A percentile compares a stretch with the other conserved stretches of the same genome.
phyloP scores from a whole-genome alignment of 2,888 invertebrate species.

The Sycophila texana region DNA sequence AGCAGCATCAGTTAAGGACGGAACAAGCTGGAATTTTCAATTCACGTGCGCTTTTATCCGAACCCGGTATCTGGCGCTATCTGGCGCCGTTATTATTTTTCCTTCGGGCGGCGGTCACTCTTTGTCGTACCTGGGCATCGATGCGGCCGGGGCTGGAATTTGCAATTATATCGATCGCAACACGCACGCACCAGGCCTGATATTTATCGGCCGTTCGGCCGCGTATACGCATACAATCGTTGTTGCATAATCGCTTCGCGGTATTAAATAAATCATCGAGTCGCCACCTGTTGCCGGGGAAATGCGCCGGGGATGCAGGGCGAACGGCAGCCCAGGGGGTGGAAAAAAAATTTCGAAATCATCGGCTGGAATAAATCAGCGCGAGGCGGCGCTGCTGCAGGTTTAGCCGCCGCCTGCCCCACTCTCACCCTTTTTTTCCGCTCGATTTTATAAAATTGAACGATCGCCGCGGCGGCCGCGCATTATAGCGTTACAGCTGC shows the following conservation, averaged over 20 bases:
- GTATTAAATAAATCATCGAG: constrained; percentile 55
- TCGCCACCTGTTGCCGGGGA: constrained; percentile 49
- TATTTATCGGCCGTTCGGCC: constrained; percentile 41
- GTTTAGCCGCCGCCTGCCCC: too few relatives aligned
- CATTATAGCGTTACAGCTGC: too few relatives aligned
- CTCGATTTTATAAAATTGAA: too few relatives aligned
- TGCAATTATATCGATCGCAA: constrained; percentile 37
- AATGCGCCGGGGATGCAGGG: too few relatives aligned
- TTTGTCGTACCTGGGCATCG: constrained; percentile 25
- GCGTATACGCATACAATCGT: constrained; percentile 30
- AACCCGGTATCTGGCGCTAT: not conserved
- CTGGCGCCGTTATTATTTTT: constrained; percentile 13
- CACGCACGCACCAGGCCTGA: not conserved
- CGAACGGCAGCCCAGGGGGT: not conserved
- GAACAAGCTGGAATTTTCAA: too few relatives aligned
- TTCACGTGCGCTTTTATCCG: not conserved
- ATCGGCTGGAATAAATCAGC: constrained; percentile 1
- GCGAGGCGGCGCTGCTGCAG: too few relatives aligned
- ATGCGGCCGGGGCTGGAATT: constrained; percentile 22
- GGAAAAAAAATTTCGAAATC: constrained; percentile 26
- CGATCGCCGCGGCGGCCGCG: too few relatives aligned
- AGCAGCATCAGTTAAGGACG: too few relatives aligned
- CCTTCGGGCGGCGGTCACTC: not conserved
- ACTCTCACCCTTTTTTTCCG: too few relatives aligned
- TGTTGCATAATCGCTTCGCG: constrained; percentile 49